Percentiles rank a stretch among this genome's conserved stretches.
These are phyloP conservation scores for Crotalus adamanteus DNA, from an alignment of 2,797 vertebrate genomes.

Conservation along the genomic window DNA sequence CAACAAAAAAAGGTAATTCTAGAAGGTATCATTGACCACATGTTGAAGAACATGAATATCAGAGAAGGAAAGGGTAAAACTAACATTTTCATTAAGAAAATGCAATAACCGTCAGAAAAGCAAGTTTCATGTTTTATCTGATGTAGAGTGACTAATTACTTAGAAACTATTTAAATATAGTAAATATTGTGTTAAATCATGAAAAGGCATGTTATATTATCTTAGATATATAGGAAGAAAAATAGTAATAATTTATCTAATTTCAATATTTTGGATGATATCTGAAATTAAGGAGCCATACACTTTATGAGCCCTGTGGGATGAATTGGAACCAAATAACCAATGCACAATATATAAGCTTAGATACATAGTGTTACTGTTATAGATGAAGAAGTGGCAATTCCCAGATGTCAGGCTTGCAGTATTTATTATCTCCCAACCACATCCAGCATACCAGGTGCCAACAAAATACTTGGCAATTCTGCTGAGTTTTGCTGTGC, in stretches of 20 bases:
- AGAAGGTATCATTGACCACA: conserved; percentile 84
- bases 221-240: not conserved
- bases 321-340: not conserved
- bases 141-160: not conserved
- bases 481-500: not conserved
- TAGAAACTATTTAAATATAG: not conserved
- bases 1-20: conserved; percentile 79
- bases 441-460: not conserved
- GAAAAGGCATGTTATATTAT: not conserved
- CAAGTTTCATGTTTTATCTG: not conserved
- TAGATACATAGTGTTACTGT: not conserved
- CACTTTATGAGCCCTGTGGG: not conserved
- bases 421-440: not conserved
- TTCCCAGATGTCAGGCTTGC: not conserved
- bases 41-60: conserved; percentile 82
- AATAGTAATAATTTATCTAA: not conserved
- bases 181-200: not conserved
- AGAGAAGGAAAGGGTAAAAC: conserved; percentile 79
- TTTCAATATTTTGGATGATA: not conserved
- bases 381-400: not conserved
- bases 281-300: not conserved
- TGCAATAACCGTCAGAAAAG: not conserved
- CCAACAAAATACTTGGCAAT: not conserved
- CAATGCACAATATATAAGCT: not conserved
- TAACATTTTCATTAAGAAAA: conserved; percentile 65